Conservation (phyloP, 1,140 invertebrate genomes). For the Choristoneura fumiferana region DNA sequence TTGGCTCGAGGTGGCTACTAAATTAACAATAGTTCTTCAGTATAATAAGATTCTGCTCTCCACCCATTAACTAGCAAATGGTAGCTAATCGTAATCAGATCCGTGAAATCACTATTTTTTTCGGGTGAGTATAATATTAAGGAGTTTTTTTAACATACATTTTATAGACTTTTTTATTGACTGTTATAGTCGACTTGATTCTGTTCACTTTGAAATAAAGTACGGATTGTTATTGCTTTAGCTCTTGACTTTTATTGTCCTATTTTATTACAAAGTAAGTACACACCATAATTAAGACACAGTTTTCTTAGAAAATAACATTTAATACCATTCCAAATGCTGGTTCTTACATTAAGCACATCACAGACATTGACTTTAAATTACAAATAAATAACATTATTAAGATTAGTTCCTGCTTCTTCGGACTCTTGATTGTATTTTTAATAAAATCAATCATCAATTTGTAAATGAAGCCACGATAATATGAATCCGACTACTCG, state of each 20-base stretch:
- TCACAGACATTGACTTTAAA: conserved; percentile 62
- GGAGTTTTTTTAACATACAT: background rate
- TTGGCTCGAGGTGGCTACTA: too few relatives aligned
- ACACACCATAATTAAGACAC: conserved; percentile 1
- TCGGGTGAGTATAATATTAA: background rate
- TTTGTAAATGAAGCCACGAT: too few relatives aligned
- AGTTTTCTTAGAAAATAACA: conserved; percentile 1
- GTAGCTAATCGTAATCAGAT: too few relatives aligned
- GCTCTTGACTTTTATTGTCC: background rate
- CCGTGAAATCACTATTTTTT: background rate
- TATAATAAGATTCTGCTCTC: too few relatives aligned
- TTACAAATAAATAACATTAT: conserved; percentile 39
- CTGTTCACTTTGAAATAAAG: conserved; percentile 11
- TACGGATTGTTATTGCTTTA: conserved; percentile 18
- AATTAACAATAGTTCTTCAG: too few relatives aligned
- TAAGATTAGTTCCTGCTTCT: too few relatives aligned
- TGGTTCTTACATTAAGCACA: conserved; percentile 45
- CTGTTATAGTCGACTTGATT: background rate
- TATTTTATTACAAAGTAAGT: conserved; percentile 17
- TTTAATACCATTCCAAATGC: conserved; percentile 29
- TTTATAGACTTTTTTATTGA: background rate
- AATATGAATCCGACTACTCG: too few relatives aligned
- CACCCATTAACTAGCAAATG: too few relatives aligned
- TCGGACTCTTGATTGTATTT: too few relatives aligned
- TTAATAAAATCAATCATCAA: too few relatives aligned